Evolutionary conservation across 2,797 vertebrate species (phyloP).

Genomic region (Vipera ursinii): DNA sequence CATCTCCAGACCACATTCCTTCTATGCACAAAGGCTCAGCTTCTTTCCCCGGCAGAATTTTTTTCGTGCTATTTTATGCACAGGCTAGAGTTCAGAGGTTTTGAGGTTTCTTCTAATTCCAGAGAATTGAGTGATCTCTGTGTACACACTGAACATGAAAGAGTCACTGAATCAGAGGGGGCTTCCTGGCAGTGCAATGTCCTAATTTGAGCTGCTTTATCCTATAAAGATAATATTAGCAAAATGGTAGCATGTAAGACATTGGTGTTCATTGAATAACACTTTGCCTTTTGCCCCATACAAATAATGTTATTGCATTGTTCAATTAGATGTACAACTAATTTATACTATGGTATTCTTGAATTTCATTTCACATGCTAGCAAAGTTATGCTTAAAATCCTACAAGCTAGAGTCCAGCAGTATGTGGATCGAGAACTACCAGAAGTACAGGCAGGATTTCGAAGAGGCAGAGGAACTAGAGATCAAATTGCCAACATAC

Average conservation of each 20-base stretch:
- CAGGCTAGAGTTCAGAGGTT: slow-evolving; percentile 25
- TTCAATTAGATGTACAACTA: background rate
- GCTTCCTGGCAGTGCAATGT: background rate
- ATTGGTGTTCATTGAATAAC: background rate
- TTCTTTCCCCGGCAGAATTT: slow-evolving; percentile 14
- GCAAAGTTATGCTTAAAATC: too few species aligned
- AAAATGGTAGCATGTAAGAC: background rate
- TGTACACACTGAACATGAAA: background rate
- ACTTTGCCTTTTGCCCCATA: background rate
- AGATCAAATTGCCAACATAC: too few species aligned
- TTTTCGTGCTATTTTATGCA: slow-evolving; percentile 18
- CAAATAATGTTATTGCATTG: background rate
- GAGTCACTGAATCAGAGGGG: slow-evolving; percentile 1
- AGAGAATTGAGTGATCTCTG: slow-evolving; percentile 32
- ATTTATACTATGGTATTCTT: slow-evolving; percentile 1
- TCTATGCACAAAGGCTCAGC: slow-evolving; percentile 6
- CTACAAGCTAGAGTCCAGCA: too few species aligned
- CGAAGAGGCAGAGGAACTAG: too few species aligned
- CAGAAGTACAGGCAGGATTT: too few species aligned
- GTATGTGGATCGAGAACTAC: too few species aligned
- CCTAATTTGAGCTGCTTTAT: background rate
- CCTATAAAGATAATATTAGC: background rate
- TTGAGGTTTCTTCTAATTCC: slow-evolving; percentile 39
- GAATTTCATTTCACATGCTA: background rate
- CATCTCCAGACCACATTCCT: slow-evolving; percentile 12